phyloP scores from a whole-genome alignment of 2,797 vertebrate genomes.

The Erethizon dorsatum region DNA sequence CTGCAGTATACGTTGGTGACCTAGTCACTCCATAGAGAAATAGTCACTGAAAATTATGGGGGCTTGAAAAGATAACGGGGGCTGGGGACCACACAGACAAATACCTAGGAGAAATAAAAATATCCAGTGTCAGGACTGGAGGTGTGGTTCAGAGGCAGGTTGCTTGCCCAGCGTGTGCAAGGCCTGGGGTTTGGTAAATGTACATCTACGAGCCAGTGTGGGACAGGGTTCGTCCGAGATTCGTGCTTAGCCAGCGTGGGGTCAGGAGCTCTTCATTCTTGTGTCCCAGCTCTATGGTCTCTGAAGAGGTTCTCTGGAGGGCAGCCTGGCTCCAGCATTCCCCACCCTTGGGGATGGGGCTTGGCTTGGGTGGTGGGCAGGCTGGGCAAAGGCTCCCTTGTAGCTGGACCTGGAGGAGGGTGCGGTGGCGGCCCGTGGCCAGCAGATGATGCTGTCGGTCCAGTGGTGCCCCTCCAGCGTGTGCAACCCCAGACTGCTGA shows the following conservation, averaged over 20 bases:
- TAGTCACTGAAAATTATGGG: not conserved
- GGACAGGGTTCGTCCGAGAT: not conserved
- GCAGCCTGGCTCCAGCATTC: rapidly evolving
- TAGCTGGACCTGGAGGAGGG: not conserved
- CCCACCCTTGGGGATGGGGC: not conserved
- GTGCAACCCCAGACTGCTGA: not conserved
- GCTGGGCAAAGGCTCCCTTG: not conserved
- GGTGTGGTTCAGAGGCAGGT: not conserved
- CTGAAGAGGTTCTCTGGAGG: not conserved
- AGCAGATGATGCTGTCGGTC: slow-evolving; percentile 75
- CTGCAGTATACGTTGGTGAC: not conserved
- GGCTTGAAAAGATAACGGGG: not conserved
- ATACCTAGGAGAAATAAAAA: not conserved
- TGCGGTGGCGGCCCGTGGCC: not conserved
- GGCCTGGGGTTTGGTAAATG: not conserved
- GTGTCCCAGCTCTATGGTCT: not conserved
- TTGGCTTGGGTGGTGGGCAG: not conserved
- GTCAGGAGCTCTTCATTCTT: not conserved
- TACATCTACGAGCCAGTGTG: not conserved
- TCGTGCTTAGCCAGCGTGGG: not conserved
- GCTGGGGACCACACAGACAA: not conserved
- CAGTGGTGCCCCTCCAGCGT: not conserved
- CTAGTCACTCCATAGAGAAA: not conserved
- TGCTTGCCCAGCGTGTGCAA: not conserved
- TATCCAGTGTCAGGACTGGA: not conserved